A percentile compares a stretch with the other conserved stretches of the same genome.
Evolutionary conservation across 2,888 invertebrate species (phyloP).

Genomic region (Ptilodon capucinus): DNA sequence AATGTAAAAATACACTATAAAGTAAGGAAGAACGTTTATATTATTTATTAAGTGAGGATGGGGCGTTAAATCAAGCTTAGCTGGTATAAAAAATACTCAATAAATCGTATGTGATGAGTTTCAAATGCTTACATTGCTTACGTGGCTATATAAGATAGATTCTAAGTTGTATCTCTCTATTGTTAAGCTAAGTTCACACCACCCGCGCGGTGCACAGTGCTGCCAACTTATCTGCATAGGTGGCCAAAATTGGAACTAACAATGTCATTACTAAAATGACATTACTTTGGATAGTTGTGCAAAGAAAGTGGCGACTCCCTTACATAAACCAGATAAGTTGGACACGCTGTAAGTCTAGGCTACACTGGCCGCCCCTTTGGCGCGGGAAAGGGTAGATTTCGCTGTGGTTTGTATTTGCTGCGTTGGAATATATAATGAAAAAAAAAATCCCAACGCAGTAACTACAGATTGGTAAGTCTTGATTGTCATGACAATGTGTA

Average conservation of each 20-base stretch:
- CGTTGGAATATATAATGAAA: conserved; percentile 8
- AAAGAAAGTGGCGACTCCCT: background rate
- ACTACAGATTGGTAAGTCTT: conserved; percentile 34
- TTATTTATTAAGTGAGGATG: conserved; percentile 40
- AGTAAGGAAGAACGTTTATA: background rate
- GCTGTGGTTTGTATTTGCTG: conserved; percentile 25
- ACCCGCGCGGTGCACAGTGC: too few species aligned
- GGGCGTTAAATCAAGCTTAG: conserved; percentile 52
- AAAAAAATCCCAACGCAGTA: conserved; percentile 23
- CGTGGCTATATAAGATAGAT: conserved; percentile 68
- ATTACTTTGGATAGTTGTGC: background rate
- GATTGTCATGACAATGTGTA: conserved; percentile 66
- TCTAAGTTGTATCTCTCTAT: conserved; percentile 67
- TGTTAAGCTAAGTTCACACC: background rate
- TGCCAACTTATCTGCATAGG: background rate
- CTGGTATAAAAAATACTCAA: conserved; percentile 68
- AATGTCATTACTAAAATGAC: background rate
- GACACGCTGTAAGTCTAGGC: background rate
- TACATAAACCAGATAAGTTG: background rate
- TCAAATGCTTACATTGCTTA: conserved; percentile 73
- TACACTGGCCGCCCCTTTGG: too few species aligned
- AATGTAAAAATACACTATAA: background rate
- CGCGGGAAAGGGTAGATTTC: too few species aligned
- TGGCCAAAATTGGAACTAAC: background rate
- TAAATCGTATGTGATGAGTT: conserved; percentile 57